Conservation (phyloP, 1,140 invertebrate genomes). For the Lethrus apterus region DNA sequence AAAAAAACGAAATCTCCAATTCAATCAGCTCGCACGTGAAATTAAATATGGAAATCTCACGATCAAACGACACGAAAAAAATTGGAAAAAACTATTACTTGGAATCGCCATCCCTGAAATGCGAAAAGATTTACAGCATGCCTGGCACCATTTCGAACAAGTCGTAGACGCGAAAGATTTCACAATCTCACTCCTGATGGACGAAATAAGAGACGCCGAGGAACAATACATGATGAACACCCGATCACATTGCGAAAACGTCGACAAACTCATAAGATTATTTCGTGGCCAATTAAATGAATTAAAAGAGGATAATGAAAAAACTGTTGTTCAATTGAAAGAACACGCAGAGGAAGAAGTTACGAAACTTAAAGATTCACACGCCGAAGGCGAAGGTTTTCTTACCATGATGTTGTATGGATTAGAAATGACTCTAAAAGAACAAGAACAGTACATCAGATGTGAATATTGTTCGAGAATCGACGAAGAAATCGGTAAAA, state of each 20-base stretch:
- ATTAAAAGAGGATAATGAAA: slow-evolving; percentile 20
- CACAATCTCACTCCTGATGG: slow-evolving; percentile 33
- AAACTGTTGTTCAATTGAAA: slow-evolving; percentile 12
- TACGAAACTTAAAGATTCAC: slow-evolving; percentile 12
- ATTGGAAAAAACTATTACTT: slow-evolving; percentile 33
- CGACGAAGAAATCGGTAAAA: slow-evolving; percentile 27
- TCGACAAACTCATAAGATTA: slow-evolving; percentile 29
- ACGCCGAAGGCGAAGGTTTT: slow-evolving; percentile 25
- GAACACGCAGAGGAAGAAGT: slow-evolving; percentile 16
- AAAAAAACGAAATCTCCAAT: slow-evolving; percentile 23
- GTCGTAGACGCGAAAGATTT: slow-evolving; percentile 35
- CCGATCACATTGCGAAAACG: slow-evolving; percentile 27
- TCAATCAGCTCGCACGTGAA: slow-evolving; percentile 27
- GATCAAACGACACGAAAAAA: slow-evolving; percentile 27
- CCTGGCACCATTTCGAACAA: slow-evolving; percentile 34
- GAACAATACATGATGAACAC: slow-evolving; percentile 30
- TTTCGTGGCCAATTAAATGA: slow-evolving; percentile 27
- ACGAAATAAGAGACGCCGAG: slow-evolving; percentile 30
- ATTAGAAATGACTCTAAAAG: slow-evolving; percentile 25
- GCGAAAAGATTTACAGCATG: slow-evolving; percentile 29
- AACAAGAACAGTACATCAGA: slow-evolving; percentile 24
- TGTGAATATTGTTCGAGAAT: slow-evolving; percentile 32
- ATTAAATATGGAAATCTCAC: slow-evolving; percentile 27
- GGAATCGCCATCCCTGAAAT: slow-evolving; percentile 28
- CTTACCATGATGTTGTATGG: slow-evolving; percentile 32